Evolutionary conservation across 2,888 invertebrate species (phyloP).

Genomic region (Aethes cnicana): DNA sequence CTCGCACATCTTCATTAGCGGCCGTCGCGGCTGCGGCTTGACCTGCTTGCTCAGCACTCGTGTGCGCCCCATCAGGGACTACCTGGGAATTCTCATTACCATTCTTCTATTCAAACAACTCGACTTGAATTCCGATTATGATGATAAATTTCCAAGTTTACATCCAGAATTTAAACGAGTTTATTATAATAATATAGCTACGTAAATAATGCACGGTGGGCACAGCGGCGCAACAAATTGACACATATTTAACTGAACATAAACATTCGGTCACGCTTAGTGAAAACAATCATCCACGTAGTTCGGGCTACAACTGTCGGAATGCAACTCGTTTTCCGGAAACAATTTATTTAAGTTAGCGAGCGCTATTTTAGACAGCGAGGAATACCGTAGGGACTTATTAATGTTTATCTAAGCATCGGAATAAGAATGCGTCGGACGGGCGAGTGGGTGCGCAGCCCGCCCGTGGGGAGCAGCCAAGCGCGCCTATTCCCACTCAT

Average conservation of each 20-base stretch:
- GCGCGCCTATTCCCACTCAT: slow-evolving; percentile 68
- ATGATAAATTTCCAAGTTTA: slow-evolving; percentile 28
- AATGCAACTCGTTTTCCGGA: slow-evolving; percentile 70
- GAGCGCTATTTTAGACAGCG: slow-evolving; percentile 59
- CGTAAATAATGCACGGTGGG: slow-evolving; percentile 28
- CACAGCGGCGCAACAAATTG: slow-evolving; percentile 31
- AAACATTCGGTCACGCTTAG: slow-evolving; percentile 48
- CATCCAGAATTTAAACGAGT: slow-evolving; percentile 33
- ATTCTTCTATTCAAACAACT: slow-evolving; percentile 46
- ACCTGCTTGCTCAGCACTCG: slow-evolving; percentile 71
- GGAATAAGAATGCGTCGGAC: slow-evolving; percentile 68
- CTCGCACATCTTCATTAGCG: slow-evolving; percentile 79
- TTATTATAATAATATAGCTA: slow-evolving; percentile 34
- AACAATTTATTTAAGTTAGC: slow-evolving; percentile 67
- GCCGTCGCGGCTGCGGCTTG: slow-evolving; percentile 41
- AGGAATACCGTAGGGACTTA: slow-evolving; percentile 60
- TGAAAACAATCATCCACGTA: slow-evolving; percentile 69
- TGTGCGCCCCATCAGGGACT: slow-evolving; percentile 40
- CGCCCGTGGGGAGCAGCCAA: slow-evolving; percentile 65
- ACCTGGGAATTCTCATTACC: slow-evolving; percentile 49
- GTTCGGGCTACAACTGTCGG: slow-evolving; percentile 45
- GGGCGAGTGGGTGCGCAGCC: slow-evolving; percentile 51
- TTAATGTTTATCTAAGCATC: slow-evolving; percentile 78
- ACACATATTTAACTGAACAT: slow-evolving; percentile 48
- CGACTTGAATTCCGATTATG: slow-evolving; percentile 45